These are phyloP conservation scores for Ctenosaura bakeri DNA, from an alignment of 2,797 vertebrate species.

Conservation along the genomic window DNA sequence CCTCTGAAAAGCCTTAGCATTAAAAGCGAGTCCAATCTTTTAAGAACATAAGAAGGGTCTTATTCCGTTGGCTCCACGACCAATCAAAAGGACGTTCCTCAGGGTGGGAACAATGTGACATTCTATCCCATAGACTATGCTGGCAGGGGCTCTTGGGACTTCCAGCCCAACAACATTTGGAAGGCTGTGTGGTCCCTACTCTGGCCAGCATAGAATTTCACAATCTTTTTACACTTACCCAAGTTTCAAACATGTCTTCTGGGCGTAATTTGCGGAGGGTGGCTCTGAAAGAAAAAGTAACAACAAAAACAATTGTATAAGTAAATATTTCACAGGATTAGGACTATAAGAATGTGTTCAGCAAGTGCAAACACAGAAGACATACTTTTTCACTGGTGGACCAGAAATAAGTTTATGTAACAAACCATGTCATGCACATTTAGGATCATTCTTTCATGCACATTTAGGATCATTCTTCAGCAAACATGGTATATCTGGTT, in stretches of 20 bases:
- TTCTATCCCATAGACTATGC: too few relatives aligned
- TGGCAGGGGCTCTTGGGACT: too few relatives aligned
- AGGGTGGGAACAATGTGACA: too few relatives aligned
- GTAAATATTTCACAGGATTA: not conserved
- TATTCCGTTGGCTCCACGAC: too few relatives aligned
- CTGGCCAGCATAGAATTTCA: not conserved
- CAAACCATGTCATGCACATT: not conserved
- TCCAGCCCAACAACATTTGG: not conserved
- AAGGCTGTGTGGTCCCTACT: not conserved
- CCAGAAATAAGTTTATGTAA: not conserved
- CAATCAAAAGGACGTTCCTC: too few relatives aligned
- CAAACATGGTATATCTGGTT: not conserved
- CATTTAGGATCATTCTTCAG: not conserved
- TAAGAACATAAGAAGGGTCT: too few relatives aligned
- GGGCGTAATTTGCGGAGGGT: conserved; percentile 94
- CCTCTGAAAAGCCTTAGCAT: not conserved
- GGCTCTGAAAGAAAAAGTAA: conserved; percentile 81
- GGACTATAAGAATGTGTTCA: not conserved
- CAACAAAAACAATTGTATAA: not conserved
- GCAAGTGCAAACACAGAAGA: not conserved
- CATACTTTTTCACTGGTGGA: too few relatives aligned
- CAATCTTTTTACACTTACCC: conserved; percentile 83
- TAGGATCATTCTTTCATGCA: not conserved
- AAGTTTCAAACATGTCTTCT: conserved; percentile 98
- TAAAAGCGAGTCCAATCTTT: not conserved